Percentiles rank a stretch among this genome's conserved stretches.
Evolutionary conservation across 2,888 invertebrate genomes (phyloP).

Genomic region (Cryptosula pallasiana): DNA sequence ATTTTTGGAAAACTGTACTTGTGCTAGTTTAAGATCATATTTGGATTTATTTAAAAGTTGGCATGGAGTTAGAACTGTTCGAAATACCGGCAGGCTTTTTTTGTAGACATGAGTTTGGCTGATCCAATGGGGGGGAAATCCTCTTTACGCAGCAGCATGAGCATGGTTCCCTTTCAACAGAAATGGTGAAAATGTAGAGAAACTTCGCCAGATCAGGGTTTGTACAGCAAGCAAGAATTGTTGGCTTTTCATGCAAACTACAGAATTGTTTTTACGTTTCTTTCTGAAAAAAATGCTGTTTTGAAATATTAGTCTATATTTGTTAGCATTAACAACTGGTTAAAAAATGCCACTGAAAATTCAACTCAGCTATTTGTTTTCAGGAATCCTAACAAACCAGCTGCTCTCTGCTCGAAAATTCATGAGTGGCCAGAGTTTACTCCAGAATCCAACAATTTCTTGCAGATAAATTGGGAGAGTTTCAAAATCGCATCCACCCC

Average conservation of each 20-base stretch:
- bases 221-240: background rate
- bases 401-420: background rate
- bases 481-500: background rate
- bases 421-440: slow-evolving; percentile 7
- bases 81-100: no score
- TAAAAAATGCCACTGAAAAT: no score
- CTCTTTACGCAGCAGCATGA: background rate
- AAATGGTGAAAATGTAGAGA: background rate
- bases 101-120: background rate
- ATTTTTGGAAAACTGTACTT: no score
- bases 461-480: background rate
- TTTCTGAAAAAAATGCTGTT: no score
- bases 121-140: background rate
- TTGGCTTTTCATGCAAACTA: no score
- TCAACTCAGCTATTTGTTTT: no score
- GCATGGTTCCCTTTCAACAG: background rate
- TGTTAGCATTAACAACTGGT: no score
- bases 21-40: no score
- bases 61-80: no score
- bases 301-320: no score
- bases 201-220: background rate
- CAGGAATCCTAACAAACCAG: slow-evolving; percentile 1
- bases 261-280: no score
- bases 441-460: background rate
- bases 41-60: no score